Percentiles rank a stretch among this genome's conserved stretches.
phyloP scores from a whole-genome alignment of 2,113 vertebrate genomes.

The Pterocles gutturalis region DNA sequence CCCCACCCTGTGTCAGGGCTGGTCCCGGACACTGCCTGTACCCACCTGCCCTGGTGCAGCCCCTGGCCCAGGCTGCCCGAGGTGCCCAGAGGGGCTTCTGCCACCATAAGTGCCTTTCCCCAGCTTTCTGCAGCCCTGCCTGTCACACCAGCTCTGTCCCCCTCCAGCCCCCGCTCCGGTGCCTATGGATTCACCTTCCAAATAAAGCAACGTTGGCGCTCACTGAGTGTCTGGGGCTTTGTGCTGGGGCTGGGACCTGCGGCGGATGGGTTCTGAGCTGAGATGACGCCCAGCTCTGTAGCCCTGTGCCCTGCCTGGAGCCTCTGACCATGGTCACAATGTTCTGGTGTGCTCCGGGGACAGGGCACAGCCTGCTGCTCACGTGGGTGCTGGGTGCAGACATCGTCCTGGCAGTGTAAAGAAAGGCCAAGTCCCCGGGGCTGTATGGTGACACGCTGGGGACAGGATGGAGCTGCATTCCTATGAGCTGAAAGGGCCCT shows the following conservation, averaged over 20 bases:
- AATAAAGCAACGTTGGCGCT: slow-evolving; percentile 27
- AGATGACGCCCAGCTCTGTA: background rate
- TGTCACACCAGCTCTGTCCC: background rate
- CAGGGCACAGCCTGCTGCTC: background rate
- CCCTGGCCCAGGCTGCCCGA: background rate
- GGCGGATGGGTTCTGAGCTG: background rate
- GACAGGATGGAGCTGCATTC: background rate
- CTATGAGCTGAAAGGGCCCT: slow-evolving; percentile 7
- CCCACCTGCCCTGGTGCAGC: background rate
- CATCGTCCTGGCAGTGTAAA: rapidly evolving
- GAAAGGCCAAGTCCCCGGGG: background rate
- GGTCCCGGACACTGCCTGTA: background rate
- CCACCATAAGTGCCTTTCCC: slow-evolving; percentile 12
- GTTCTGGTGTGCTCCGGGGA: background rate
- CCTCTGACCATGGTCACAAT: rapidly evolving
- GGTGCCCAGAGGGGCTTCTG: background rate
- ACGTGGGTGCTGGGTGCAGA: rapidly evolving
- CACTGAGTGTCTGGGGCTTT: background rate
- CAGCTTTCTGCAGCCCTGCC: background rate
- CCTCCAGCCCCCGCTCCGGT: background rate
- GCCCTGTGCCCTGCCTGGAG: background rate
- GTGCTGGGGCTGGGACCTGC: background rate
- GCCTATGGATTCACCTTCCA: slow-evolving; percentile 3
- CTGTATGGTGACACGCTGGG: background rate
- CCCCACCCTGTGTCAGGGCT: slow-evolving; percentile 28